A percentile compares a stretch with the other conserved stretches of the same genome.
These are phyloP conservation scores for Zootermopsis nevadensis DNA, from an alignment of 2,888 invertebrate genomes.

Conservation along the genomic window DNA sequence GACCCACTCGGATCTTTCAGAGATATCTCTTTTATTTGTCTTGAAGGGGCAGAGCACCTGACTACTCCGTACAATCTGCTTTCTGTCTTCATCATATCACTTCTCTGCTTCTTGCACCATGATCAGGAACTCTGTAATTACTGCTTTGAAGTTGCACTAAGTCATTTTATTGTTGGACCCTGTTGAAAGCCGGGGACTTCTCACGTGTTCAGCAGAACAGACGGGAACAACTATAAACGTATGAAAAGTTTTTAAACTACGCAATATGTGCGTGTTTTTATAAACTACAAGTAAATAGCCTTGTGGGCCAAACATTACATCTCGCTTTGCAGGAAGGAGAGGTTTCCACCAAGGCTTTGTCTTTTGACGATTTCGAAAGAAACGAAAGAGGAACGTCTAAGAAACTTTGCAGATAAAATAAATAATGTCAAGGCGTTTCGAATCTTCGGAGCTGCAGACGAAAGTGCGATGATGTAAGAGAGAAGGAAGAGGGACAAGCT, in stretches of 20 bases:
- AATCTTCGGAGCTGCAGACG: not conserved
- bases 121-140: not conserved
- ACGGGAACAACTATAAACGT: too few relatives aligned
- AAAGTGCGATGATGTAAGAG: not conserved
- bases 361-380: too few relatives aligned
- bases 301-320: too few relatives aligned
- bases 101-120: not conserved
- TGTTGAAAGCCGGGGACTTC: too few relatives aligned
- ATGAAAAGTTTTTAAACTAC: too few relatives aligned
- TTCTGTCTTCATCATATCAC: not conserved
- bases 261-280: too few relatives aligned
- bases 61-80: not conserved
- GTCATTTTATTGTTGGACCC: not conserved
- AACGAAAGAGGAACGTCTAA: not conserved
- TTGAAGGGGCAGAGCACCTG: not conserved
- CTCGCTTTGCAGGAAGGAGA: too few relatives aligned
- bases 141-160: not conserved
- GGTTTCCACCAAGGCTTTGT: too few relatives aligned
- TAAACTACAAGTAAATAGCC: too few relatives aligned
- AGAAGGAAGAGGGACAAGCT: not conserved
- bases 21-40: not conserved
- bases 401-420: not conserved
- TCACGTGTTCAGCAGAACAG: too few relatives aligned
- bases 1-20: not conserved
- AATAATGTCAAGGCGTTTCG: not conserved